Evolutionary conservation across 2,888 invertebrate genomes (phyloP).

Genomic region (Eupeodes latifasciatus): DNA sequence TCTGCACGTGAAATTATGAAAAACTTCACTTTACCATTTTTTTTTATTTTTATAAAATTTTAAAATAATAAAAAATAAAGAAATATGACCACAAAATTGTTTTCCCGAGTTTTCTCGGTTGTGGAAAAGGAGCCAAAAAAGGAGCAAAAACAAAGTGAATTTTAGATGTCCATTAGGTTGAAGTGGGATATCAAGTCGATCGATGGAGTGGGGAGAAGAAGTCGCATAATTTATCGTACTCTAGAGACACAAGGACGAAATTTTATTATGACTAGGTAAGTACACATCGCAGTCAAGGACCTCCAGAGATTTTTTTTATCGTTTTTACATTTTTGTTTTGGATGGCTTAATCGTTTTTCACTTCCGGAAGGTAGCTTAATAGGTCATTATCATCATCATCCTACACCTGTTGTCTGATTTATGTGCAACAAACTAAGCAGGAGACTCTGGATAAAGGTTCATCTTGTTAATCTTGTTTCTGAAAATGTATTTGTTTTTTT

Average conservation of each 20-base stretch:
- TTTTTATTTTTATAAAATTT: neutral
- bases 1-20: conserved; percentile 17
- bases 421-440: conserved; percentile 45
- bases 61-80: conserved; percentile 9
- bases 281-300: conserved; percentile 5
- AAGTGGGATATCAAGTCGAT: conserved; percentile 41
- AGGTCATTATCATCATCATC: conserved; percentile 66
- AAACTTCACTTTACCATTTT: conserved; percentile 35
- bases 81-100: conserved; percentile 60
- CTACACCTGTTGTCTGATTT: conserved; percentile 75
- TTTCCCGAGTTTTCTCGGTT: conserved; percentile 49
- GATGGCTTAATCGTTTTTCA: conserved; percentile 60
- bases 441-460: neutral
- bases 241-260: conserved; percentile 49
- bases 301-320: conserved; percentile 20
- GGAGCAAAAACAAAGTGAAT: conserved; percentile 61
- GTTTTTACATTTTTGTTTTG: conserved; percentile 11
- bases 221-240: conserved; percentile 62
- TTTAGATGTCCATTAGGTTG: conserved; percentile 67
- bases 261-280: conserved; percentile 58
- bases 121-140: neutral
- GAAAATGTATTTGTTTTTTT: conserved; percentile 17
- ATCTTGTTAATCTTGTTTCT: conserved; percentile 53
- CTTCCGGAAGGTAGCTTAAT: conserved; percentile 50
- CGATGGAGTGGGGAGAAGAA: neutral